Percentiles rank a stretch among this genome's conserved stretches.
Evolutionary conservation across 2,888 invertebrate genomes (phyloP).

Genomic region (Athalia rosae): DNA sequence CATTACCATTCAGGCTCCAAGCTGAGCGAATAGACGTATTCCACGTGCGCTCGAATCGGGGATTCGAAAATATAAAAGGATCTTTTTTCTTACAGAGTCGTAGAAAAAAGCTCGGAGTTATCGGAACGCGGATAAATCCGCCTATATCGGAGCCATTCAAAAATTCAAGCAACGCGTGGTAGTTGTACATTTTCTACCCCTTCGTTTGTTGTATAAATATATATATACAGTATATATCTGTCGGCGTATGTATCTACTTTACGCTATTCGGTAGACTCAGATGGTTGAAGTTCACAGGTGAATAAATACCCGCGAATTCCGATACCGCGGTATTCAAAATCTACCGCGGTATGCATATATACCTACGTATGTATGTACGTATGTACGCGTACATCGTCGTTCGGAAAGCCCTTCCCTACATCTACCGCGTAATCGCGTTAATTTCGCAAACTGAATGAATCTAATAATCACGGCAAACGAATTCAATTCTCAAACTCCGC

Average conservation of each 20-base stretch:
- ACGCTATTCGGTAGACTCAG: no score
- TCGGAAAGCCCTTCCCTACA: no score
- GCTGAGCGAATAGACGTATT: conserved; percentile 67
- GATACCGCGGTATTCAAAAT: neutral
- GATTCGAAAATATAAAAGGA: conserved; percentile 2
- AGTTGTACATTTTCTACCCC: no score
- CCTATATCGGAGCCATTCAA: neutral
- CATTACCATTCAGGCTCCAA: conserved; percentile 67
- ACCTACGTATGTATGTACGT: neutral
- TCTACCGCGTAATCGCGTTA: neutral
- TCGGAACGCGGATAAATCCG: conserved; percentile 9
- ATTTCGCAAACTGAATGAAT: no score
- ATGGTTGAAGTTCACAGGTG: neutral
- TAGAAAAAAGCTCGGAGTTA: neutral
- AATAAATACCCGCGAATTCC: neutral
- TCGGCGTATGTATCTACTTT: no score
- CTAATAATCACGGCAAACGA: no score
- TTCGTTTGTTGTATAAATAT: no score
- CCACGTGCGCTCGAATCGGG: conserved; percentile 56
- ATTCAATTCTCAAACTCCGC: no score
- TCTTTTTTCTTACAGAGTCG: no score
- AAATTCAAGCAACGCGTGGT: no score
- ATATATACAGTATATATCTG: no score
- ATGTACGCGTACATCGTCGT: neutral
- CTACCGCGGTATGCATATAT: neutral